Conservation (phyloP, 2,797 vertebrate genomes). For the Premnoplex brunnescens region DNA sequence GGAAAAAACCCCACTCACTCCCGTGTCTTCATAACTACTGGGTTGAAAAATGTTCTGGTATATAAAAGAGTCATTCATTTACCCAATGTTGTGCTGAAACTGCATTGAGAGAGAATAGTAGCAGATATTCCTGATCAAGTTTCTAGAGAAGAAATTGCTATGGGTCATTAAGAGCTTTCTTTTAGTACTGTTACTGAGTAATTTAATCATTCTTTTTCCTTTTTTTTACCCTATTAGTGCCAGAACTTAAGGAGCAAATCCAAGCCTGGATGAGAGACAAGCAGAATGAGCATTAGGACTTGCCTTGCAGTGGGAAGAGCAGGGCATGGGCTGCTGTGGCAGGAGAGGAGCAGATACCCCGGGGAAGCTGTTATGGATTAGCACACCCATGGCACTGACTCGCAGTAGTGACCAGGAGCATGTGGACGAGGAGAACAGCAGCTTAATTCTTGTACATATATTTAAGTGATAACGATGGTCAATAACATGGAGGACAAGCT, state of each 20-base stretch:
- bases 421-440: constrained; percentile 37
- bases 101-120: neutral
- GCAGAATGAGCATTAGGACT: constrained; percentile 77
- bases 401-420: constrained; percentile 3
- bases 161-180: neutral
- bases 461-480: constrained; percentile 76
- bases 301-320: constrained; percentile 27
- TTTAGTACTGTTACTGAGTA: neutral
- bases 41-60: neutral
- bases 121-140: neutral
- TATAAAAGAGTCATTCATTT: neutral
- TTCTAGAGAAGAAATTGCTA: neutral
- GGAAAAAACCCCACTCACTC: neutral
- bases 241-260: constrained; percentile 95
- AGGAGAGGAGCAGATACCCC: neutral
- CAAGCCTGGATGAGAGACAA: constrained; percentile 98
- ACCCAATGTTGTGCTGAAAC: neutral
- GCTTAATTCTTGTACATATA: constrained; percentile 80
- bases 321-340: neutral
- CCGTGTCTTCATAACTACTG: neutral
- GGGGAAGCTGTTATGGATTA: neutral
- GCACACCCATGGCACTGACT: constrained; percentile 15
- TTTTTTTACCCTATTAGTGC: constrained; percentile 77
- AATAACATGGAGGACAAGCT: constrained; percentile 67
- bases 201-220: neutral